A percentile compares a stretch with the other conserved stretches of the same genome.
phyloP scores from a whole-genome alignment of 2,888 invertebrate species.

The Girardia tigrina region DNA sequence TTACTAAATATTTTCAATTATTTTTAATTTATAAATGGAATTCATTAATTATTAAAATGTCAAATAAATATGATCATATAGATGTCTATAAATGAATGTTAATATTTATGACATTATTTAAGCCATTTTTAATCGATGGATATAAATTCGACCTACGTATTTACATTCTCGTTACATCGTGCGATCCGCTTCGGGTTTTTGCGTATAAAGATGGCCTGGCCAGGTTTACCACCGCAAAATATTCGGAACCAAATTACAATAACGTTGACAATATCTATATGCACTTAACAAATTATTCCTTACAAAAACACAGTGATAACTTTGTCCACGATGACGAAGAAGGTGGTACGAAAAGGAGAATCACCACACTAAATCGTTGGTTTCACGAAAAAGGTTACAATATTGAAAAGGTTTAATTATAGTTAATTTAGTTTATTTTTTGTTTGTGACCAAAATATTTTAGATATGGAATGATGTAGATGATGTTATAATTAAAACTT shows the following conservation, averaged over 20 bases:
- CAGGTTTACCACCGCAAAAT: slow-evolving; percentile 73
- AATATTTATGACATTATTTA: slow-evolving; percentile 40
- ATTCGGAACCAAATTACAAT: slow-evolving; percentile 66
- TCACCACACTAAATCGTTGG: slow-evolving; percentile 64
- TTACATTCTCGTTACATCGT: slow-evolving; percentile 73
- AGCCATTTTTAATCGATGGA: slow-evolving; percentile 74
- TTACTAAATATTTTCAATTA: too few species aligned
- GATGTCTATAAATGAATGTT: too few species aligned
- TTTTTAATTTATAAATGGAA: too few species aligned
- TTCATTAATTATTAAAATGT: too few species aligned
- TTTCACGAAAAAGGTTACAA: slow-evolving; percentile 43
- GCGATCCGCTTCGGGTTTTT: slow-evolving; percentile 73
- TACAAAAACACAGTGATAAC: slow-evolving; percentile 74
- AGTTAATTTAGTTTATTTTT: not conserved
- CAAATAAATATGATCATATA: too few species aligned
- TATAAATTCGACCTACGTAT: slow-evolving; percentile 80
- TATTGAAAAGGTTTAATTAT: slow-evolving; percentile 36
- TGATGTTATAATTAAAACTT: slow-evolving; percentile 76
- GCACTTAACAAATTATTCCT: slow-evolving; percentile 84
- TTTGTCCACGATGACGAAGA: slow-evolving; percentile 67
- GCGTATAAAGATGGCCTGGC: slow-evolving; percentile 79
- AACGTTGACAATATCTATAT: slow-evolving; percentile 75
- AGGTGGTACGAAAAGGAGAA: slow-evolving; percentile 67
- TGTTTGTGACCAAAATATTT: too few species aligned
- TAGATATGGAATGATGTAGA: slow-evolving; percentile 60